Base-by-base conservation (phyloP, 2,888 invertebrate genomes). In the Heteromurus nitidus region DNA sequence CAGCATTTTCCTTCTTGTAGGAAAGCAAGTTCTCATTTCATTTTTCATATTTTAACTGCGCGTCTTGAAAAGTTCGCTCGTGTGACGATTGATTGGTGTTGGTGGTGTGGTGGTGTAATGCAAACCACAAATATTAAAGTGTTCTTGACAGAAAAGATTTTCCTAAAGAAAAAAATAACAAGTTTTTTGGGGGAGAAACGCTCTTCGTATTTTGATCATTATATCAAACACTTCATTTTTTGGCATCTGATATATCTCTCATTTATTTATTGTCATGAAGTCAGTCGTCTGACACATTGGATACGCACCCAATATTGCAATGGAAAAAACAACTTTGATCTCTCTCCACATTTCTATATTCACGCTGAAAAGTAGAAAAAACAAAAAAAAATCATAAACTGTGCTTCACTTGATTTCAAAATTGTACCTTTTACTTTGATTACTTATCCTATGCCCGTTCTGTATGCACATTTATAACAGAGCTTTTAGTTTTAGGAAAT, bases 191-290 rank as follows among this genome's bases (percentile, higher is more conserved):
- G 24, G 22, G 24, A 50, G 67, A 68, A 69, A 77, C 31, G 26
- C 53, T 55, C 53, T 30, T 68, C 18, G 58, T 69, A 69, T 69
- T 77, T 69, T 77, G 77, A 77, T 77, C 77, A 77, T 77, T 69
- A 77, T 77, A 77, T 77, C 77, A 77, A 77, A 77, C 77, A 77
- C 77, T 77, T 77, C 69, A 69, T 77, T 77, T 67, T 74, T 69
- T 77, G 77, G 77, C 77, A 77, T 77, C 69, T 77, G 77, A 69
- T 77, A 70, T 64, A 77, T 77, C 77, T 69, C 69, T 77, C 69
- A 77, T 77, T 77, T 77, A 77, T 77, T 77, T 77, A 77, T 77
- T 77, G 77, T 77, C 77, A 77, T 77, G 77, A 77, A 64, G 44
- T 68, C n/a, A 50, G 44, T 76, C n/a, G 76, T 69, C 60, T 75